These are phyloP conservation scores for Prietella phreatophila DNA, from an alignment of 2,113 vertebrate species.

Conservation along the genomic window DNA sequence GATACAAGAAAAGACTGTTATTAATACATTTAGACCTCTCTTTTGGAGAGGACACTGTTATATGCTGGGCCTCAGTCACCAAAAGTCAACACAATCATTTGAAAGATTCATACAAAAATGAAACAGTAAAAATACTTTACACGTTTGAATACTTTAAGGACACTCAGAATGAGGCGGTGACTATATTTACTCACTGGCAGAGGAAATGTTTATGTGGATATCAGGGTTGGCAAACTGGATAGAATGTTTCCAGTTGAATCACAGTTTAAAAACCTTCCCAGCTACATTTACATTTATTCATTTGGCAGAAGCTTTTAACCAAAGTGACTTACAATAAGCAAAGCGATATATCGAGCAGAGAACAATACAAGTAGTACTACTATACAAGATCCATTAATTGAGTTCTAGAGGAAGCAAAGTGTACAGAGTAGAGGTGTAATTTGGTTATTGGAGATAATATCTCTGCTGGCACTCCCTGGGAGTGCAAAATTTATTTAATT, in stretches of 20 bases:
- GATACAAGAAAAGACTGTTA: not conserved
- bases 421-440: too few relatives aligned
- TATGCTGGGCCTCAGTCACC: too few relatives aligned
- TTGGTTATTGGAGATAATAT: too few relatives aligned
- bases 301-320: too few relatives aligned
- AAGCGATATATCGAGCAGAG: too few relatives aligned
- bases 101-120: not conserved
- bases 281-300: too few relatives aligned
- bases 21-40: not conserved
- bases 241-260: not conserved
- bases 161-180: not conserved
- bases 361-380: too few relatives aligned
- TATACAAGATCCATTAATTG: too few relatives aligned
- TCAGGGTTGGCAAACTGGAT: not conserved
- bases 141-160: not conserved
- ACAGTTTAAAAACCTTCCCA: not conserved
- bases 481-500: too few relatives aligned
- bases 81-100: not conserved
- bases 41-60: not conserved
- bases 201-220: slow-evolving; percentile 1
- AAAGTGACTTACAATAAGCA: too few relatives aligned
- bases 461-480: too few relatives aligned
- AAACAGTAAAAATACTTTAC: not conserved
- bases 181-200: slow-evolving; percentile 1
- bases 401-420: too few relatives aligned